Percentiles rank a stretch among this genome's conserved stretches.
phyloP scores from a whole-genome alignment of 2,797 vertebrate species.

The Okamejei kenojei region DNA sequence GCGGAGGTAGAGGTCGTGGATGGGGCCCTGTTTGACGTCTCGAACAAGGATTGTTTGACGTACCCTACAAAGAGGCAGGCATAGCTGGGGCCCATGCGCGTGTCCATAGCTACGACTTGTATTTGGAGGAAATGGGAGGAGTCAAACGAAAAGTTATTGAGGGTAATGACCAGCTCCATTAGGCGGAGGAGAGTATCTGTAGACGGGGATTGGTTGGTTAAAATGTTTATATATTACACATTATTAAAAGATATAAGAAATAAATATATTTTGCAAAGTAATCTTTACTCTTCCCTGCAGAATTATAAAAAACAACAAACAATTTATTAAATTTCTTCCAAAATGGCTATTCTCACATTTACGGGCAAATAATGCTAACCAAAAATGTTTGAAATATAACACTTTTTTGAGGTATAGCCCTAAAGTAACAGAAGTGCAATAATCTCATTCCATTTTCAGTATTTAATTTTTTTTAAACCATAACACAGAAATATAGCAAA shows the following conservation, averaged over 20 bases:
- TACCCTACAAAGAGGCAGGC: too few relatives aligned
- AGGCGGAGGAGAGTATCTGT: too few relatives aligned
- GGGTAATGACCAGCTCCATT: too few relatives aligned
- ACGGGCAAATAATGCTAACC: neutral
- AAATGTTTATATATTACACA: neutral
- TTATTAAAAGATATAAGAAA: neutral
- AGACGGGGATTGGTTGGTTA: too few relatives aligned
- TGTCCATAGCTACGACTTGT: too few relatives aligned
- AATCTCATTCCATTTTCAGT: neutral
- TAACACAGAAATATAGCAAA: neutral
- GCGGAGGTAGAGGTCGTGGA: too few relatives aligned
- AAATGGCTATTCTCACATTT: neutral
- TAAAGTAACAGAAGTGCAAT: too few relatives aligned
- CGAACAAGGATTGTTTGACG: too few relatives aligned
- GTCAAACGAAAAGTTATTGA: too few relatives aligned
- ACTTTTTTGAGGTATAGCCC: neutral
- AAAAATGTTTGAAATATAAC: neutral
- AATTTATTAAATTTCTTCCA: neutral
- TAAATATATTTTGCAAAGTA: neutral
- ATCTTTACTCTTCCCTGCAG: neutral
- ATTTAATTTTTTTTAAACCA: neutral
- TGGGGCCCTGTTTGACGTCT: too few relatives aligned
- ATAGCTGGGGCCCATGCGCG: too few relatives aligned
- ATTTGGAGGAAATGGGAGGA: too few relatives aligned
- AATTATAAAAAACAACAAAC: neutral